Evolutionary conservation across 1,140 invertebrate genomes (phyloP).

Genomic region (Dysdera silvatica): DNA sequence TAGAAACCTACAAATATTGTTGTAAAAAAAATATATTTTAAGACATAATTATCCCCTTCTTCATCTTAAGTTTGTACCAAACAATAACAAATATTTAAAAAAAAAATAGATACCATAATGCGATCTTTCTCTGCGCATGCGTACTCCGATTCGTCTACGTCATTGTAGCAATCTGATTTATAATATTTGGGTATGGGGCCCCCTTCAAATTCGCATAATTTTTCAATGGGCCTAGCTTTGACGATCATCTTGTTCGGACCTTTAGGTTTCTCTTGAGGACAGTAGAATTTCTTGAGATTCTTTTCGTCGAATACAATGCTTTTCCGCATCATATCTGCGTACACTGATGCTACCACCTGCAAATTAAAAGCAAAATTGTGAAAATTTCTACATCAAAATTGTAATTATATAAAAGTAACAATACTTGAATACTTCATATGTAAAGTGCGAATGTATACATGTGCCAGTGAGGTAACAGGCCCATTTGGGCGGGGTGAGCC

Average conservation of each 20-base stretch:
- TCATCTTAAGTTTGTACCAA: not conserved
- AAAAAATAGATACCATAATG: slow-evolving; percentile 61
- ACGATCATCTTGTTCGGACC: slow-evolving; percentile 47
- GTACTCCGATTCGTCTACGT: slow-evolving; percentile 69
- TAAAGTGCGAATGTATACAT: too few species aligned
- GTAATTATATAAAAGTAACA: too few species aligned
- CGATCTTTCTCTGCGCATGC: slow-evolving; percentile 74
- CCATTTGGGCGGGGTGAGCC: too few species aligned
- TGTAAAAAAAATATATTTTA: not conserved
- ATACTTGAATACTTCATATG: too few species aligned
- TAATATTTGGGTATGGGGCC: slow-evolving; percentile 58
- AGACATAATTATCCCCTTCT: not conserved
- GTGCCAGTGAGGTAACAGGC: too few species aligned
- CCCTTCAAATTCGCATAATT: slow-evolving; percentile 67
- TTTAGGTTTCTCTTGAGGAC: slow-evolving; percentile 65
- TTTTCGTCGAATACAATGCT: slow-evolving; percentile 74
- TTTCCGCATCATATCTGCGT: slow-evolving; percentile 67
- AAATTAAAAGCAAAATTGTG: too few species aligned
- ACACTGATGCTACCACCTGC: slow-evolving; percentile 12
- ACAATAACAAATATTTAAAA: not conserved
- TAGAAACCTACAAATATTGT: not conserved
- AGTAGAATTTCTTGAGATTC: slow-evolving; percentile 74
- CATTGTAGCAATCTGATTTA: slow-evolving; percentile 71
- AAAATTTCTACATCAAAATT: too few species aligned
- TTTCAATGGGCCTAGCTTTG: slow-evolving; percentile 58